Percentiles rank a stretch among this genome's conserved stretches.
Conservation (phyloP, 1,140 invertebrate species). For the Drosophila nannoptera region DNA sequence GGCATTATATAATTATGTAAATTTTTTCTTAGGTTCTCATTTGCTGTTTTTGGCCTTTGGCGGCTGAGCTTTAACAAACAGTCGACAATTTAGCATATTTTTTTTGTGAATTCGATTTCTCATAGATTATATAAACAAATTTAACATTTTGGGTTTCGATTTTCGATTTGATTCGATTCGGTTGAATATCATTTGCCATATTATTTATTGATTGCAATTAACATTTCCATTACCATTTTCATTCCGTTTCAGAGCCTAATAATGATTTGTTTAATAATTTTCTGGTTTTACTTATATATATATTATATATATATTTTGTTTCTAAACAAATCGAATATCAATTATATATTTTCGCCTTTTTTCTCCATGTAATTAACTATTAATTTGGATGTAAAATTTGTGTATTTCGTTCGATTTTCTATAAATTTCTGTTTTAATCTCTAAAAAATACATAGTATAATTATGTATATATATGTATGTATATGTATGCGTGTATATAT, state of each 20-base stretch:
- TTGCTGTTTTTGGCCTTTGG: slow-evolving; percentile 31
- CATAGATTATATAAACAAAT: slow-evolving; percentile 79
- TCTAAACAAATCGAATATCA: slow-evolving; percentile 29
- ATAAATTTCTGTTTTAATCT: slow-evolving; percentile 40
- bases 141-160: slow-evolving; percentile 64
- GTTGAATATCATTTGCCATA: slow-evolving; percentile 47
- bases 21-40: slow-evolving; percentile 15
- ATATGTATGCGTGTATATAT: slow-evolving; percentile 14
- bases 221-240: slow-evolving; percentile 30
- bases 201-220: slow-evolving; percentile 35
- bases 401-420: slow-evolving; percentile 20
- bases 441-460: slow-evolving; percentile 42
- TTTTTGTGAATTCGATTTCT: slow-evolving; percentile 36
- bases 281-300: slow-evolving; percentile 20
- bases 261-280: slow-evolving; percentile 6
- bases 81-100: slow-evolving; percentile 45
- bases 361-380: slow-evolving; percentile 23
- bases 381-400: slow-evolving; percentile 43
- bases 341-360: slow-evolving; percentile 1
- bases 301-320: slow-evolving; percentile 8
- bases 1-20: slow-evolving; percentile 7
- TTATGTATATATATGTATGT: slow-evolving; percentile 16
- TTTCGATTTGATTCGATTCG: slow-evolving; percentile 45
- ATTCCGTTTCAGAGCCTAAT: slow-evolving; percentile 20
- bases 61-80: slow-evolving; percentile 73